Percentiles rank a stretch among this genome's conserved stretches.
Conservation (phyloP, 2,888 invertebrate species). For the Erpobdella octoculata region DNA sequence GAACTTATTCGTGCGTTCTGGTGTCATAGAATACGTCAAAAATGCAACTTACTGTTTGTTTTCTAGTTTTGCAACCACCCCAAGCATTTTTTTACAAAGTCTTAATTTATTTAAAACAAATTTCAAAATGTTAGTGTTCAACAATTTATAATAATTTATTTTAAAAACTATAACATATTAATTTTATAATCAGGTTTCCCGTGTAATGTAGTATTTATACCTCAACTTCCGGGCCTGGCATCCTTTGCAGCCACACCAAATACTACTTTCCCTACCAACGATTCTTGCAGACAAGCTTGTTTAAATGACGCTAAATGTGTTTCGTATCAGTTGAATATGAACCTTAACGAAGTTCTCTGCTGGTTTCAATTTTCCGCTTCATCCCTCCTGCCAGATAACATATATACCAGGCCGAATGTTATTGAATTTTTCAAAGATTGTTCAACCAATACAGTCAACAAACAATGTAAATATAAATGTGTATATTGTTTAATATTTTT, state of each 20-base stretch:
- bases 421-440: constrained; percentile 22
- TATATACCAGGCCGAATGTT: not conserved
- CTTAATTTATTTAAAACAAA: too few species aligned
- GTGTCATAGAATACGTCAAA: constrained; percentile 21
- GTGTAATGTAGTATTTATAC: not conserved
- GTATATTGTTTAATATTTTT: not conserved
- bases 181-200: constrained; percentile 4
- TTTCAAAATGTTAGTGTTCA: too few species aligned
- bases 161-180: not conserved
- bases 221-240: not conserved
- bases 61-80: not conserved
- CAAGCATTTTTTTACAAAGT: constrained; percentile 1
- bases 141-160: not conserved
- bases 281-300: constrained; percentile 6
- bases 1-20: not conserved
- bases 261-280: not conserved
- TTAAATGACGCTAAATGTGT: not conserved
- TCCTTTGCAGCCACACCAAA: not conserved
- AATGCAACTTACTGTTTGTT: constrained; percentile 20
- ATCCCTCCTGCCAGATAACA: not conserved
- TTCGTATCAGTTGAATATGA: constrained; percentile 13
- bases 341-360: not conserved
- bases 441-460: not conserved
- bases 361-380: constrained; percentile 6
- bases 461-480: not conserved